Base-by-base conservation (phyloP, 2,113 vertebrate species). In the Atractosteus spatula region DNA sequence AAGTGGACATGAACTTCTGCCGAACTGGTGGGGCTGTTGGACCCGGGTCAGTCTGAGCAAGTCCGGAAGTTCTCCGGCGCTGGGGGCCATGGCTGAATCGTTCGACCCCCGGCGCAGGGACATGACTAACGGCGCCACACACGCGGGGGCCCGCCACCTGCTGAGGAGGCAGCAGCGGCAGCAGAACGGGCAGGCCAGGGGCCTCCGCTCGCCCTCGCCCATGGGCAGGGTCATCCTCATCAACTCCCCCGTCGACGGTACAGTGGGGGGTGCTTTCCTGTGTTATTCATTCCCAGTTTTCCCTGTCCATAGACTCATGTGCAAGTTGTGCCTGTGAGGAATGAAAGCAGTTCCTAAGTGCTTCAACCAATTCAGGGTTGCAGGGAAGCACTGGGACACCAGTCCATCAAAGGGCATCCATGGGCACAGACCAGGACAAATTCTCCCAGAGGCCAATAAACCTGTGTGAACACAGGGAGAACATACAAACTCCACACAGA, bases 181-280 rank as follows among this genome's bases (percentile, higher is more conserved):
- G 79, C 86, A 88, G 73, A 91, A 92, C 41, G 91, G 91, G 29
- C 77, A 81, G 71, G 54, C 76, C 12, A 86, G 81, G 66, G 84
- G 74, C 85, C 88, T 88, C 69, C 93, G 92, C 63, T 87, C 96
- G 8, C 79, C 92, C 0, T 98, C 96, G 1, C 96, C 96, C 14
- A 98, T 98, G 97, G 96, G 97, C 64, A 88, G 96, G 1, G 96
- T 98, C 87, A 99, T 98, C 80, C 93, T 99, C 86, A 98, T 99
- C 90, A 98, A 98, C 62, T 87, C 94, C 42, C 94, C 95, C 76
- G 93, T 94, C 3, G 96, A 98, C 92, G 97, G 97, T 99, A 81
- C 71, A 89, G 29, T 29, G 29, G 29, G 29, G 29, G 29, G 29
- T 1, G 29, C 29, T 2, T 29, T 29, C 29, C 29, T 2, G 1